These are phyloP conservation scores for Cepphus grylle DNA, from an alignment of 2,113 vertebrate genomes.

Conservation along the genomic window DNA sequence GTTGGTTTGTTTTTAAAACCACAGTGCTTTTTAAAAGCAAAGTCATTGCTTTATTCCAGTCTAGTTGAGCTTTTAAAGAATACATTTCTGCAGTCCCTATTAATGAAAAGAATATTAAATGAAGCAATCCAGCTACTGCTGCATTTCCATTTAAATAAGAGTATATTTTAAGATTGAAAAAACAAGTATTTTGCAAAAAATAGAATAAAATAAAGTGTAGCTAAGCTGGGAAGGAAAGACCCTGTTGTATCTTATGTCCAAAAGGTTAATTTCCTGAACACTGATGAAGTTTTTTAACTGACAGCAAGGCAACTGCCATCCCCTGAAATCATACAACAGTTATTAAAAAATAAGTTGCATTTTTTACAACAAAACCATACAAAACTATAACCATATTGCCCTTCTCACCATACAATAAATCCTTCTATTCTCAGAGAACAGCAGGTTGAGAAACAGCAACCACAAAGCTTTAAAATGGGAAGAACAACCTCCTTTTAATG, in stretches of 20 bases:
- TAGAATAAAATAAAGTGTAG: not conserved
- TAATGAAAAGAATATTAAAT: not conserved
- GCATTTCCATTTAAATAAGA: not conserved
- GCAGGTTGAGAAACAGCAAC: not conserved
- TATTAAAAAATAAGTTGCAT: not conserved
- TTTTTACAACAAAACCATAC: not conserved
- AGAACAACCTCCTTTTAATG: not conserved
- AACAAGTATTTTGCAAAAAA: not conserved
- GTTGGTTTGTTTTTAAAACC: not conserved
- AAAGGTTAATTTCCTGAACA: not conserved
- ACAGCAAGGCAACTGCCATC: not conserved
- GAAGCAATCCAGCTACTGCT: not conserved
- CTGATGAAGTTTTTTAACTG: not conserved
- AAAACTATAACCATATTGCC: not conserved
- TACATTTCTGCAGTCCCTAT: not conserved
- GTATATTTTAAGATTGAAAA: not conserved
- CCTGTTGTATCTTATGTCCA: not conserved
- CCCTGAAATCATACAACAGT: not conserved
- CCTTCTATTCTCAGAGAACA: not conserved
- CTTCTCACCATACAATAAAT: slow-evolving; percentile 2
- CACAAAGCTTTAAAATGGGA: slow-evolving; percentile 26
- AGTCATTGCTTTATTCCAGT: not conserved
- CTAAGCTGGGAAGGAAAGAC: not conserved
- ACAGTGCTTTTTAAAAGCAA: not conserved
- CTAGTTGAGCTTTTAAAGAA: not conserved